Conservation (phyloP, 35 echinoderm and acorn worm genomes). For the Acanthaster planci region DNA sequence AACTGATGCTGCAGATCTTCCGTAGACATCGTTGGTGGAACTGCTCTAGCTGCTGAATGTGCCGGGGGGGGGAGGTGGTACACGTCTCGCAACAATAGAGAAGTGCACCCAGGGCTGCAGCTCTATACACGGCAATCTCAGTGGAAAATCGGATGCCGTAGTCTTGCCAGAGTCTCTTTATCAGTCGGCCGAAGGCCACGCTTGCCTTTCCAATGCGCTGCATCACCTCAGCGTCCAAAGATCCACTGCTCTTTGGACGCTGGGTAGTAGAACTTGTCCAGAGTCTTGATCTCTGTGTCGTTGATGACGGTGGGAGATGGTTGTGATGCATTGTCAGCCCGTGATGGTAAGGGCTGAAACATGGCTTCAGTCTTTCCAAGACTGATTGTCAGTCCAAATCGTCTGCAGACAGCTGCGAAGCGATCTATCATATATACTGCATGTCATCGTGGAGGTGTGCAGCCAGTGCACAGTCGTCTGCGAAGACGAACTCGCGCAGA, state of each 20-base stretch:
- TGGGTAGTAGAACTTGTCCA: not conserved
- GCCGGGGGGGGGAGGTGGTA: conserved; percentile 26
- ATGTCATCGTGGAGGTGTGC: no score
- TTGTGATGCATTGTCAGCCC: no score
- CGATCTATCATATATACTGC: no score
- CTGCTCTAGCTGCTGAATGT: conserved; percentile 21
- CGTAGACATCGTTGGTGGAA: conserved; percentile 49
- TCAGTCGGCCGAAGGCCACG: conserved; percentile 43
- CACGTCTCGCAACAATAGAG: conserved; percentile 39
- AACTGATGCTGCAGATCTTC: conserved; percentile 17
- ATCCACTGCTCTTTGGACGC: conserved; percentile 6
- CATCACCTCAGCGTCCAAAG: conserved; percentile 43
- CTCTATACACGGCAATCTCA: conserved; percentile 46
- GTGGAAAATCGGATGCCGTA: conserved; percentile 27
- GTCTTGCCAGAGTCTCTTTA: conserved; percentile 39
- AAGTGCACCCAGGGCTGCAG: conserved; percentile 28
- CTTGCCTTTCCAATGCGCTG: conserved; percentile 41
- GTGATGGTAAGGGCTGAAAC: no score
- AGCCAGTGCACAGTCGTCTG: conserved; percentile 43
- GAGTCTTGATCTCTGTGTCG: no score
- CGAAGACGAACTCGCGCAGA: conserved; percentile 14
- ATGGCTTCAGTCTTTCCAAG: no score
- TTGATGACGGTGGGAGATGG: no score
- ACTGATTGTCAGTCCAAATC: no score
- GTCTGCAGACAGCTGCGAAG: no score